Percentiles rank a stretch among this genome's conserved stretches.
phyloP scores from a whole-genome alignment of 1,140 invertebrate species.

The Macrosteles quadrilineatus region DNA sequence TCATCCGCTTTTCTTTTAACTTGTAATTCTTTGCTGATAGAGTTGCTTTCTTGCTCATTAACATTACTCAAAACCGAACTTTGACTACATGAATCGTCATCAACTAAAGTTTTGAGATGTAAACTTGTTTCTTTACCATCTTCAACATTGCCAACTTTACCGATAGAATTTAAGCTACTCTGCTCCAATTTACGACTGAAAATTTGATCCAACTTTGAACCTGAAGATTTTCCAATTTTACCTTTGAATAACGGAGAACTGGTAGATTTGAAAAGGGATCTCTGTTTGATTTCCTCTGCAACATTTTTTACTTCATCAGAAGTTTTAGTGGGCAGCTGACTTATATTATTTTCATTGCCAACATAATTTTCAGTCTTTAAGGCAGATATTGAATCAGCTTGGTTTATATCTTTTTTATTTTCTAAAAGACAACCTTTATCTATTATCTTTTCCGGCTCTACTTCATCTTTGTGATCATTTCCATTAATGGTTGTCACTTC shows the following conservation, averaged over 20 bases:
- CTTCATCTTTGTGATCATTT: no score
- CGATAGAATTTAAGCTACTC: background rate
- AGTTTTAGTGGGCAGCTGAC: conserved; percentile 40
- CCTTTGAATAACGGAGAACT: background rate
- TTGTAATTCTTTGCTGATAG: background rate
- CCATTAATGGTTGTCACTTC: no score
- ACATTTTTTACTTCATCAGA: conserved; percentile 52
- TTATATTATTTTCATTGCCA: background rate
- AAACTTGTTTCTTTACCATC: background rate
- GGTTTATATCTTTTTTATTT: no score
- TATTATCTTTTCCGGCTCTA: no score
- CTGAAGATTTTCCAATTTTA: conserved; percentile 33
- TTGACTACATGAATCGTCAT: background rate
- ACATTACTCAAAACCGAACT: background rate
- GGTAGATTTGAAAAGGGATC: conserved; percentile 9
- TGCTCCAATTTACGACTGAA: conserved; percentile 34
- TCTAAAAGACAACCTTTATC: no score
- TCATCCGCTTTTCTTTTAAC: conserved; percentile 21
- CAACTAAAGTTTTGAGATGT: background rate
- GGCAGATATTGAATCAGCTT: no score
- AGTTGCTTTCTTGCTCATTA: background rate
- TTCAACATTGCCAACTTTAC: background rate
- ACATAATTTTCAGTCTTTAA: no score
- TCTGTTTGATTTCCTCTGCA: conserved; percentile 32
- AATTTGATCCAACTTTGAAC: conserved; percentile 40